Percentiles rank a stretch among this genome's conserved stretches.
Conservation (phyloP, 2,888 invertebrate species). For the Oegoconia quadripuncta region DNA sequence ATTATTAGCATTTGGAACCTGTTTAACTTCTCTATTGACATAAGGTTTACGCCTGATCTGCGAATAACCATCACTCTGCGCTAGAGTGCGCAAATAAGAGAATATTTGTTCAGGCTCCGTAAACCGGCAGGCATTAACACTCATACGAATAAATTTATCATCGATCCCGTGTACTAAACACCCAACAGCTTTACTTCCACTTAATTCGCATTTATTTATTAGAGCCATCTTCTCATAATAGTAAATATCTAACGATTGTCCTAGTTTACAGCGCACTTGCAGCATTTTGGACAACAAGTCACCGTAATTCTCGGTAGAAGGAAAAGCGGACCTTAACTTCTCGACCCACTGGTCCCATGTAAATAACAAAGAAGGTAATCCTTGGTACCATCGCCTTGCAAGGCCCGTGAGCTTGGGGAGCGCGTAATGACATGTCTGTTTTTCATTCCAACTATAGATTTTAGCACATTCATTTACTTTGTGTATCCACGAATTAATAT, state of each 20-base stretch:
- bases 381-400: slow-evolving; percentile 5
- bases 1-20: too few relatives aligned
- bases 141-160: slow-evolving; percentile 22
- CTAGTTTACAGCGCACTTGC: slow-evolving; percentile 17
- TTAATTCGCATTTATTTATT: slow-evolving; percentile 20
- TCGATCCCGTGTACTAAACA: slow-evolving; percentile 21
- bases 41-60: background rate
- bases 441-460: slow-evolving; percentile 5
- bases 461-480: slow-evolving; percentile 5
- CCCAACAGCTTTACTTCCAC: slow-evolving; percentile 17
- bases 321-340: background rate
- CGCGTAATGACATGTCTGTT: slow-evolving; percentile 3
- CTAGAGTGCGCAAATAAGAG: slow-evolving; percentile 12
- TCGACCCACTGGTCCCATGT: slow-evolving; percentile 1
- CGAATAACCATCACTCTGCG: background rate
- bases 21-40: background rate
- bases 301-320: background rate
- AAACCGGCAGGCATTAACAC: slow-evolving; percentile 17
- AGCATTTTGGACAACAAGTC: slow-evolving; percentile 10
- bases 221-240: slow-evolving; percentile 22
- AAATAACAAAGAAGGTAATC: slow-evolving; percentile 1
- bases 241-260: slow-evolving; percentile 18
- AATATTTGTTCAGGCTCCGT: slow-evolving; percentile 16
- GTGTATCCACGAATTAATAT: slow-evolving; percentile 4
- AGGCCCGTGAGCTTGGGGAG: slow-evolving; percentile 3